phyloP scores from a whole-genome alignment of 2,113 vertebrate genomes.

The Pionites leucogaster region DNA sequence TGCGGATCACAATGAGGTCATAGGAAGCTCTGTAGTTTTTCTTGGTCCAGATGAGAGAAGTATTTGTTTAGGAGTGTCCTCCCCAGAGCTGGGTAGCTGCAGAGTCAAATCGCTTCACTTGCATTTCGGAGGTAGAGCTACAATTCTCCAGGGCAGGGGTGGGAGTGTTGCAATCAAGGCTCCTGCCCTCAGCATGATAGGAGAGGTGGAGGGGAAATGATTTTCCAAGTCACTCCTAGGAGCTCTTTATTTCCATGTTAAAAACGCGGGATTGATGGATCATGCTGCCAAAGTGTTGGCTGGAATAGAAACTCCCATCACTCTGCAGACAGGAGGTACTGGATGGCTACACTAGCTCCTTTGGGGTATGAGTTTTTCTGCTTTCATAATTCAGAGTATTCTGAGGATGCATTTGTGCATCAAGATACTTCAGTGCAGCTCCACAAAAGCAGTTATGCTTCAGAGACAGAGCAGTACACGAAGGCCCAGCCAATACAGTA shows the following conservation, averaged over 20 bases:
- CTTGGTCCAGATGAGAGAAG: conserved; percentile 69
- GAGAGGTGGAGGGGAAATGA: conserved; percentile 17
- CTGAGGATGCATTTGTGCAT: background rate
- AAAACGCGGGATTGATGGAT: background rate
- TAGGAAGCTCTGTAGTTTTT: conserved; percentile 75
- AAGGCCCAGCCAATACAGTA: background rate
- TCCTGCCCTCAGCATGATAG: background rate
- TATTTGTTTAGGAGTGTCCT: conserved; percentile 65
- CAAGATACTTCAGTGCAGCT: background rate
- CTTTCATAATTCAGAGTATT: background rate
- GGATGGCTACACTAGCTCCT: background rate
- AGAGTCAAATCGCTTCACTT: background rate
- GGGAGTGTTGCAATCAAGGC: background rate
- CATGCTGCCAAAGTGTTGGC: background rate
- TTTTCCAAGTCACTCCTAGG: background rate
- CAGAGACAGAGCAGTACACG: background rate
- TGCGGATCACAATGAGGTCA: conserved; percentile 74
- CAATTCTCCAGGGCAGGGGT: conserved; percentile 18
- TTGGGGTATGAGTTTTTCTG: accelerated
- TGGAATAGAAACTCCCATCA: background rate
- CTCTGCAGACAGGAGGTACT: background rate
- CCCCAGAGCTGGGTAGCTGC: conserved; percentile 23
- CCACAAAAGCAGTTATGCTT: background rate
- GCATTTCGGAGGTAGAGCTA: background rate
- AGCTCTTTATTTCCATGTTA: background rate